Conservation (phyloP, 1,140 invertebrate genomes). For the Neuroterus valhalla region DNA sequence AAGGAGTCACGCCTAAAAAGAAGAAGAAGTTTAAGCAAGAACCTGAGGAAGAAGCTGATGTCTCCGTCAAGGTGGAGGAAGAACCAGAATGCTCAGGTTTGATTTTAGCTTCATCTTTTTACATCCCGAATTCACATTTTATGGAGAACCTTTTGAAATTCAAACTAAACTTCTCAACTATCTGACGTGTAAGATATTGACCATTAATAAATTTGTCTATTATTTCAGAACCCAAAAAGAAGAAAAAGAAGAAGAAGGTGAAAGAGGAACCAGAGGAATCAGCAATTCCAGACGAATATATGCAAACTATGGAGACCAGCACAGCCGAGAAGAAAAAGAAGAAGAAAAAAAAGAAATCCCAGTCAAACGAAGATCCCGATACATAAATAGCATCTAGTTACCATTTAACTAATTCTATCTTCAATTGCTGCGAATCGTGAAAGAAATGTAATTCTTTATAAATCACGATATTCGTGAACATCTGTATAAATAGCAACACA, state of each 20-base stretch:
- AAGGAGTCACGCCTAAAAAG: slow-evolving; percentile 57
- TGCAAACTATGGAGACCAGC: background rate
- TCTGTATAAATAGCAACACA: too few relatives aligned
- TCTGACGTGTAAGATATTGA: background rate
- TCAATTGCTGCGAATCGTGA: background rate
- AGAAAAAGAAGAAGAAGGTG: slow-evolving; percentile 70
- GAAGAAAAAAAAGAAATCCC: slow-evolving; percentile 58
- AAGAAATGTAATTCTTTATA: background rate
- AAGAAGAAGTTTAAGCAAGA: slow-evolving; percentile 43
- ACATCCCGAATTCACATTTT: background rate
- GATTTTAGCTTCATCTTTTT: background rate
- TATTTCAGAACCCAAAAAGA: slow-evolving; percentile 63
- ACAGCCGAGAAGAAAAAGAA: slow-evolving; percentile 36
- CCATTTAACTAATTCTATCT: background rate
- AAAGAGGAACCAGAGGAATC: slow-evolving; percentile 57
- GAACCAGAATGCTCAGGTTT: slow-evolving; percentile 4
- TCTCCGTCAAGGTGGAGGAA: slow-evolving; percentile 24
- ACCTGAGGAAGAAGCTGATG: slow-evolving; percentile 38
- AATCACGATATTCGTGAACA: background rate
- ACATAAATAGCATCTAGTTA: background rate
- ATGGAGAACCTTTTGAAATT: background rate
- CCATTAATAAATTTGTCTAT: slow-evolving; percentile 29
- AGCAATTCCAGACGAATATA: slow-evolving; percentile 3
- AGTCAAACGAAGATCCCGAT: slow-evolving; percentile 47
- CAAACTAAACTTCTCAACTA: background rate